Percentiles rank a stretch among this genome's conserved stretches.
These are phyloP conservation scores for Drosophila conformis DNA, from an alignment of 2,888 invertebrate genomes.

Conservation along the genomic window DNA sequence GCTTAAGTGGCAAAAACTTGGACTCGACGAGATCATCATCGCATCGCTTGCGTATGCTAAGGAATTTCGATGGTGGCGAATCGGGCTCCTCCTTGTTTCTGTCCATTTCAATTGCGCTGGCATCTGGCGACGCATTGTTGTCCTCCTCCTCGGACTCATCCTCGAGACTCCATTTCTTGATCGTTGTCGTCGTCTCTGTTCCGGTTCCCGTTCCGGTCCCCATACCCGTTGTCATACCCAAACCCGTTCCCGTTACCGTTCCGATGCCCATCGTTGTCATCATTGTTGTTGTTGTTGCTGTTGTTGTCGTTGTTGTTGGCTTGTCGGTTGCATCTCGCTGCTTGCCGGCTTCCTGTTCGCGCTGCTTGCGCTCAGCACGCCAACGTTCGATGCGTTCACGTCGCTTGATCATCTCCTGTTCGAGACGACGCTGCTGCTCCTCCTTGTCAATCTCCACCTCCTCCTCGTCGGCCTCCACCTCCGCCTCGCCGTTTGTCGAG, in stretches of 20 bases:
- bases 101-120: slow-evolving; percentile 44
- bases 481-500: slow-evolving; percentile 80
- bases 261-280: neutral
- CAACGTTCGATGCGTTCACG: slow-evolving; percentile 98
- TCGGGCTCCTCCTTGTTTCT: slow-evolving; percentile 76
- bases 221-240: neutral
- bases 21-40: slow-evolving; percentile 80
- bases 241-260: neutral
- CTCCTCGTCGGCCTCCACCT: slow-evolving; percentile 85
- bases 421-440: slow-evolving; percentile 94
- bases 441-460: slow-evolving; percentile 89
- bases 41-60: slow-evolving; percentile 77
- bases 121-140: slow-evolving; percentile 78
- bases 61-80: slow-evolving; percentile 82
- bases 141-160: slow-evolving; percentile 98
- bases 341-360: slow-evolving; percentile 92
- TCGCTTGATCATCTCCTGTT: slow-evolving; percentile 97
- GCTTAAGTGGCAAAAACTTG: slow-evolving; percentile 67
- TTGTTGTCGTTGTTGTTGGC: slow-evolving; percentile 70
- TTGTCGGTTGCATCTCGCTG: slow-evolving; percentile 88
- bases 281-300: neutral
- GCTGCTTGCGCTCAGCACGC: slow-evolving; percentile 96
- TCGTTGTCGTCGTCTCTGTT: slow-evolving; percentile 86
- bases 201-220: neutral
- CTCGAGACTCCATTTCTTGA: slow-evolving; percentile 97